A percentile compares a stretch with the other conserved stretches of the same genome.
phyloP scores from a whole-genome alignment of 2,888 invertebrate genomes.

The Timandra comae region DNA sequence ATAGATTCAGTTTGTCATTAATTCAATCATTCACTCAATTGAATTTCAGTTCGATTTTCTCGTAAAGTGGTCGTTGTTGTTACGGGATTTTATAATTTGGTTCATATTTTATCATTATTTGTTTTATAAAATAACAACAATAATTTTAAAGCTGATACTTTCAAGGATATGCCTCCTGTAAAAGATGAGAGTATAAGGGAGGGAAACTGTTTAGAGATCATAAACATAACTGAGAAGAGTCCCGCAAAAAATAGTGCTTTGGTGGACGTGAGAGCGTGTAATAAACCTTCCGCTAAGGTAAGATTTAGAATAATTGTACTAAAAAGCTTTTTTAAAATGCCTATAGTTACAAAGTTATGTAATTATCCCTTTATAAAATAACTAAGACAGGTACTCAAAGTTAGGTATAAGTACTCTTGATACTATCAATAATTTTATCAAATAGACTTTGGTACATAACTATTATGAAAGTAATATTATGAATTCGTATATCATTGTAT shows the following conservation, averaged over 20 bases:
- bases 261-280: constrained; percentile 82
- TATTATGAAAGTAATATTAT: too few species aligned
- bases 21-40: constrained; percentile 12
- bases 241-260: constrained; percentile 66
- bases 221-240: constrained; percentile 67
- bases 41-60: constrained; percentile 35
- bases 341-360: too few species aligned
- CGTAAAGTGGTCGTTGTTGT: constrained; percentile 17
- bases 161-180: constrained; percentile 70
- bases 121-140: constrained; percentile 7
- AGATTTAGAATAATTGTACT: too few species aligned
- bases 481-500: too few species aligned
- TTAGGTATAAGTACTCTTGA: too few species aligned
- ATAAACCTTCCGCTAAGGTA: constrained; percentile 81
- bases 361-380: too few species aligned
- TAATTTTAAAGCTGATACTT: constrained; percentile 5
- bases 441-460: too few species aligned
- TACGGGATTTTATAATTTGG: constrained; percentile 9
- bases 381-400: too few species aligned
- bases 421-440: too few species aligned
- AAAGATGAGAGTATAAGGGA: constrained; percentile 70
- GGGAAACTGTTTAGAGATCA: constrained; percentile 65
- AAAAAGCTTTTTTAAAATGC: too few species aligned
- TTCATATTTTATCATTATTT: neutral
- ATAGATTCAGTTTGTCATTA: too few species aligned